These are phyloP conservation scores for Dicranocentrus wangi DNA, from an alignment of 2,888 invertebrate species.

Conservation along the genomic window DNA sequence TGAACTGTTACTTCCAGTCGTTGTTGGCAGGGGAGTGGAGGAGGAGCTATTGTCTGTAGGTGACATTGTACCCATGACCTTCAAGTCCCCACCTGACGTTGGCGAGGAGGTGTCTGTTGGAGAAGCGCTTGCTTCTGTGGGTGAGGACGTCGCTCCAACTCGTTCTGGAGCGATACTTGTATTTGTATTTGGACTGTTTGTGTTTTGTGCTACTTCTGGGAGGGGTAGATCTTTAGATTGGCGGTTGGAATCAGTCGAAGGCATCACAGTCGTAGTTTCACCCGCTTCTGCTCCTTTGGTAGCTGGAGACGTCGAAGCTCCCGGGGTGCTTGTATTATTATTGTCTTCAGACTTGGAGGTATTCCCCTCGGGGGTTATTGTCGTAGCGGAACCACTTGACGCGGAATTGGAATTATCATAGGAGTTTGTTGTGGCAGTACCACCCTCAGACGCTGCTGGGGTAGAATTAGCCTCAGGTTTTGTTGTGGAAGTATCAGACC, in stretches of 20 bases:
- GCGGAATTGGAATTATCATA: too few relatives aligned
- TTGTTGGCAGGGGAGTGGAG: constrained; percentile 7
- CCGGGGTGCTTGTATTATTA: too few relatives aligned
- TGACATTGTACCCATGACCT: constrained; percentile 10
- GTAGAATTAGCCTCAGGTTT: neutral
- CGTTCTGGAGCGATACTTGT: neutral
- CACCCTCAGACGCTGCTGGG: neutral
- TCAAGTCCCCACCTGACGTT: constrained; percentile 31
- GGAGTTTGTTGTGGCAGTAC: neutral
- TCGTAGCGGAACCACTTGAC: too few relatives aligned
- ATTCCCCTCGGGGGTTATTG: too few relatives aligned
- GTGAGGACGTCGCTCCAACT: neutral
- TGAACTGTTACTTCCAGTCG: neutral
- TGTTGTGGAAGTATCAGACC: neutral
- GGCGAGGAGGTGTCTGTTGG: constrained; percentile 16
- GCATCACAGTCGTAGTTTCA: neutral
- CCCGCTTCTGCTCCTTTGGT: constrained; percentile 15
- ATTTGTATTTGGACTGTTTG: too few relatives aligned
- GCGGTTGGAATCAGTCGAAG: neutral
- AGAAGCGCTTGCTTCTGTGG: neutral
- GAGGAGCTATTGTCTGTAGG: too few relatives aligned
- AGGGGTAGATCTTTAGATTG: constrained; percentile 15
- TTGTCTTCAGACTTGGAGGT: too few relatives aligned
- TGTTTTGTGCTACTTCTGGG: neutral
- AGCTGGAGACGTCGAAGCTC: neutral